Percentiles rank a stretch among this genome's conserved stretches.
phyloP scores from a whole-genome alignment of 2,888 invertebrate genomes.

The Bedellia somnulentella region DNA sequence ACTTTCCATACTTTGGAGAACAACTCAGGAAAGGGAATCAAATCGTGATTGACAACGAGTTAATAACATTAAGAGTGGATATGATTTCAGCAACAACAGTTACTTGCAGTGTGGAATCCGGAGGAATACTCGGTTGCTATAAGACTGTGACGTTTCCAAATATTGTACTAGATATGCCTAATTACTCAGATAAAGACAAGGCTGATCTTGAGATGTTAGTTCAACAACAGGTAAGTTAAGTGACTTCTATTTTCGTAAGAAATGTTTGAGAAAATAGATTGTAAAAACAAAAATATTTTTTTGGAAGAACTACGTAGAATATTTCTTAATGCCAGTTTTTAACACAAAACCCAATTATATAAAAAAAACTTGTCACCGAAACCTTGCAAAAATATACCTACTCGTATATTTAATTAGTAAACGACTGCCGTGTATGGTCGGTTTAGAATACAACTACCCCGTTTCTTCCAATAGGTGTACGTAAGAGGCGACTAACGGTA shows the following conservation, averaged over 20 bases:
- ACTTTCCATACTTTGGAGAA: constrained; percentile 52
- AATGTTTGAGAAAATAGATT: neutral
- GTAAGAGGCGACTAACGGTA: too few relatives aligned
- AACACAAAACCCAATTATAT: too few relatives aligned
- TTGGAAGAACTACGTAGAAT: neutral
- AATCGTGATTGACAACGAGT: constrained; percentile 66
- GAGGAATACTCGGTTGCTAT: constrained; percentile 35
- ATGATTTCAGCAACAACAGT: constrained; percentile 37
- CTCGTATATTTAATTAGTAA: too few relatives aligned
- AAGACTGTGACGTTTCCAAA: constrained; percentile 46
- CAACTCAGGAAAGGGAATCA: constrained; percentile 48
- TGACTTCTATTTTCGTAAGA: neutral
- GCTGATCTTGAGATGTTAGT: constrained; percentile 29
- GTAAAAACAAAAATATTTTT: neutral
- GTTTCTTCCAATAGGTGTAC: too few relatives aligned
- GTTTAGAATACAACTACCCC: too few relatives aligned
- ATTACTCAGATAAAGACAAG: constrained; percentile 34
- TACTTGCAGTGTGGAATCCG: constrained; percentile 40
- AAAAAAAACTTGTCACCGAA: too few relatives aligned
- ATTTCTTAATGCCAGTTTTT: too few relatives aligned
- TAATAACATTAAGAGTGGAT: constrained; percentile 72
- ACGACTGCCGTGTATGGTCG: too few relatives aligned
- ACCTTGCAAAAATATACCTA: too few relatives aligned
- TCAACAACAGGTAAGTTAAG: constrained; percentile 29
- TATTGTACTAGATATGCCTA: constrained; percentile 35